Base-by-base conservation (phyloP, 2,797 vertebrate genomes). In the Poeciliopsis gracilis region DNA sequence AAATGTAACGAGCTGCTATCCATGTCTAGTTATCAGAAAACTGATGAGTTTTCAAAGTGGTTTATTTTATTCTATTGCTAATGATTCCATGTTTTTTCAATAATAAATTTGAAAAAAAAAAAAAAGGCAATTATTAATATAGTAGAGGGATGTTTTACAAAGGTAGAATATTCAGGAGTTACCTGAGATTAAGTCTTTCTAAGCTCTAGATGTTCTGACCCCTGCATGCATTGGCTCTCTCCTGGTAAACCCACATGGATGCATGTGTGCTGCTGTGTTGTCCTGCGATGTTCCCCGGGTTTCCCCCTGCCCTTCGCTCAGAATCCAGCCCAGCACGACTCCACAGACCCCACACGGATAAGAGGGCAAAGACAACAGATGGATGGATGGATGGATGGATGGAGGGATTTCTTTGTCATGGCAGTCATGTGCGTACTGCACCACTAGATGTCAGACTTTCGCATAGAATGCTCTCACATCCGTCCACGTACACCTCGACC, bases 371-470 rank as follows among this genome's bases (percentile, higher is more conserved):
- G 30, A 63, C 13, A 63, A 33, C 15, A 63, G 30, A 63, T 61
- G 59, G 59, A n/a, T 51, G 20, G 49, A 51, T 23, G 49, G 8
- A 61, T 13, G 33, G 13, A 33, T 16, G 33, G 33, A 33, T 33
- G 30, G 30, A 33, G 28, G n/a, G 36, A 38, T 66, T 38, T 66
- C 1, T 20, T 66, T 69, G 36, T 25, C 3, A 38, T 5, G 15
- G 20, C 53, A 13, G 57, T 47, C 10, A 43, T 75, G 30, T 10
- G 8, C 38, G 30, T 76, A 13, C 4, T n/a, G 5, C 11, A 33
- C 53, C 79, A 72, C 67, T 41, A 76, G 79, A 23, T 74, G 73
- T 45, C 73, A n/a, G 11, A 2, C 53, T 80, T 49, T 51, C 5
- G 7, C 38, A 11, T 15, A 49, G 2, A 47, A 77, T 70, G 4